A percentile compares a stretch with the other conserved stretches of the same genome.
phyloP scores from a whole-genome alignment of 2,888 invertebrate species.

The Hypolimnas misippus region DNA sequence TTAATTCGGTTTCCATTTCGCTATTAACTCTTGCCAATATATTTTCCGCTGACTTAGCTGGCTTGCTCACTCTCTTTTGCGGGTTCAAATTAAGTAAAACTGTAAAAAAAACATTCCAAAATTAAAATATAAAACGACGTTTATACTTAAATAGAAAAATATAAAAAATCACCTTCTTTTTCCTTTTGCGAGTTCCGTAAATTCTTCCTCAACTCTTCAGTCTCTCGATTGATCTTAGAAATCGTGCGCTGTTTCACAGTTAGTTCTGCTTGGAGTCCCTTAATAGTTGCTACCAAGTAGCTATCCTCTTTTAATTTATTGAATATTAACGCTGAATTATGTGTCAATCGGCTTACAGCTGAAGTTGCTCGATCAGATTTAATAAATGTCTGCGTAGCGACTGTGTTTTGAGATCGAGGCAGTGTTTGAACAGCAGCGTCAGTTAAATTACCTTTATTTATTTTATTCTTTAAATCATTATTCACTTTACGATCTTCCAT shows the following conservation, averaged over 20 bases:
- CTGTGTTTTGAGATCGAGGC: slow-evolving; percentile 56
- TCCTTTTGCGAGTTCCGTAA: slow-evolving; percentile 90
- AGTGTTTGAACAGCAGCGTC: slow-evolving; percentile 79
- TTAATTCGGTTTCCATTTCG: slow-evolving; percentile 74
- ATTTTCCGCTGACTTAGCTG: slow-evolving; percentile 71
- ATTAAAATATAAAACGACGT: background rate
- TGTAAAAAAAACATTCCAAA: slow-evolving; percentile 50
- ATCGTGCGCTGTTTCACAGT: slow-evolving; percentile 89
- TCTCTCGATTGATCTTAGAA: slow-evolving; percentile 88
- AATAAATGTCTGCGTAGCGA: slow-evolving; percentile 66
- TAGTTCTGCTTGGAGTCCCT: slow-evolving; percentile 90
- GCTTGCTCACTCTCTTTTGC: slow-evolving; percentile 65
- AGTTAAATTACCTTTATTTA: slow-evolving; percentile 65
- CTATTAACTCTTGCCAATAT: slow-evolving; percentile 66
- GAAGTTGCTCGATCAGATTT: slow-evolving; percentile 71
- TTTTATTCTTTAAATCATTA: slow-evolving; percentile 82
- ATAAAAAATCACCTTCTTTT: slow-evolving; percentile 85
- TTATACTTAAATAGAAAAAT: background rate
- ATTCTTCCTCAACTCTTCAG: slow-evolving; percentile 90
- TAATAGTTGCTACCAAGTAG: slow-evolving; percentile 90
- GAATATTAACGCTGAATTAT: slow-evolving; percentile 79
- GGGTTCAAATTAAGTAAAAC: slow-evolving; percentile 71
- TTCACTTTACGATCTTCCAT: slow-evolving; percentile 76
- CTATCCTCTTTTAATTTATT: slow-evolving; percentile 87
- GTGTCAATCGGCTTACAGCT: slow-evolving; percentile 80